These are phyloP conservation scores for Villa cingulata DNA, from an alignment of 2,888 invertebrate species.

Conservation along the genomic window DNA sequence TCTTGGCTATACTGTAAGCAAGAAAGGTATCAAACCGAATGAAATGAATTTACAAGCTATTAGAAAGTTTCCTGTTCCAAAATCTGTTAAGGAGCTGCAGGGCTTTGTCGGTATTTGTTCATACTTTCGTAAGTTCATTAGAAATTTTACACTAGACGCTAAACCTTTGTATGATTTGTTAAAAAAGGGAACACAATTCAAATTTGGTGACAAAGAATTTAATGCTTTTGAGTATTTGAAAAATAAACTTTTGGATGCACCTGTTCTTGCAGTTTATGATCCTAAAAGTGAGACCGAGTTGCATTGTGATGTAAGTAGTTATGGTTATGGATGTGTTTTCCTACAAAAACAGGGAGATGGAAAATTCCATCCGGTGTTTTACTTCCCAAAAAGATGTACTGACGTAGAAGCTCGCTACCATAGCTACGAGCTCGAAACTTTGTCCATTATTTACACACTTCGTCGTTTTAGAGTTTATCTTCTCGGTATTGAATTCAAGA, in stretches of 20 bases:
- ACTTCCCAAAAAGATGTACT: slow-evolving; percentile 11
- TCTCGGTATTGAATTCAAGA: too few species aligned
- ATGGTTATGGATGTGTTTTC: not conserved
- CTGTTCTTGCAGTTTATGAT: slow-evolving; percentile 13
- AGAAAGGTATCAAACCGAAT: slow-evolving; percentile 16
- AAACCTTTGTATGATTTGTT: slow-evolving; percentile 3
- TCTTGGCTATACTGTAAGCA: slow-evolving; percentile 17
- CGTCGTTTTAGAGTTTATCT: not conserved
- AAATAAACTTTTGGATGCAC: slow-evolving; percentile 9
- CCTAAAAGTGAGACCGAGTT: slow-evolving; percentile 1
- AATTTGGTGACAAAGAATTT: not conserved
- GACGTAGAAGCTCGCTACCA: not conserved
- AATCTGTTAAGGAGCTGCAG: not conserved
- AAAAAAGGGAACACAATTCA: slow-evolving; percentile 3
- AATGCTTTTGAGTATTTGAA: slow-evolving; percentile 2
- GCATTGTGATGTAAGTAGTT: not conserved
- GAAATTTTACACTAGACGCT: not conserved
- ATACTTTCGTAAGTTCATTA: slow-evolving; percentile 15
- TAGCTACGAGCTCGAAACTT: not conserved
- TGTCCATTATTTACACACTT: not conserved
- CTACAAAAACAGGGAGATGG: not conserved
- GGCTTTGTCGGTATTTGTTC: slow-evolving; percentile 15
- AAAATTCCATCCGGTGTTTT: not conserved
- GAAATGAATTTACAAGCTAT: slow-evolving; percentile 17
- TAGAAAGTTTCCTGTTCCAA: slow-evolving; percentile 2